Base-by-base conservation (phyloP, 1,140 invertebrate genomes). In the Delia radicum region DNA sequence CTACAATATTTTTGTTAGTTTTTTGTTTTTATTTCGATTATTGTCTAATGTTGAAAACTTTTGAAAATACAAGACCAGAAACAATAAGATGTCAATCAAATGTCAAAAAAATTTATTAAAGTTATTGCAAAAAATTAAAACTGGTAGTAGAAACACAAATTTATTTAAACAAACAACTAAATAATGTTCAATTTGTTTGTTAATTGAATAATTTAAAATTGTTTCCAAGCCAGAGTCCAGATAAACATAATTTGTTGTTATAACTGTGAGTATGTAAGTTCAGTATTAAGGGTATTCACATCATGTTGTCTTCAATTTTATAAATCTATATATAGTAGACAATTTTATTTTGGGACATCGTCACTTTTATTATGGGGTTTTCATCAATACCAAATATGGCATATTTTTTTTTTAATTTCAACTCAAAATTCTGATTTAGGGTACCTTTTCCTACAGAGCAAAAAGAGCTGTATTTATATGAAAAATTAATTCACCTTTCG, bases 71-170 rank as follows among this genome's bases (percentile, higher is more conserved):
- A 61, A 24, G 24, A 6, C n/a, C 0, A 61, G n/a, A 26, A 63
- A 63, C 26, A 67, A 67, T 13, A 67, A 67, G 15, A 67, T 67
- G 63, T 67, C 63, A 67, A 67, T 67, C 63, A 67, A 67, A 67
- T 67, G 63, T 67, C 63, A 67, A 67, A 67, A 67, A 28, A 67
- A 31, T 67, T 67, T 67, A 67, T 55, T 55, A 55, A 55, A 55
- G 18, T 55, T 55, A 21, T 55, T 55, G 48, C 48, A 55, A 55
- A 21, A 55, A 24, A 24, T 18, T 48, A 15, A 55, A 55, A 3
- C n/a, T 55, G 24, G 21, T 21, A 55, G 48, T 24, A 55, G 48
- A 24, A 24, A 55, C 10, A 55, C 5, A 24, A 55, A 21, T 37
- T 55, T 55, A 55, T 55, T 55, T 55, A 55, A 55, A 55, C 48